phyloP scores from a whole-genome alignment of 1,140 invertebrate genomes.

The Sesamia nonagrioides region DNA sequence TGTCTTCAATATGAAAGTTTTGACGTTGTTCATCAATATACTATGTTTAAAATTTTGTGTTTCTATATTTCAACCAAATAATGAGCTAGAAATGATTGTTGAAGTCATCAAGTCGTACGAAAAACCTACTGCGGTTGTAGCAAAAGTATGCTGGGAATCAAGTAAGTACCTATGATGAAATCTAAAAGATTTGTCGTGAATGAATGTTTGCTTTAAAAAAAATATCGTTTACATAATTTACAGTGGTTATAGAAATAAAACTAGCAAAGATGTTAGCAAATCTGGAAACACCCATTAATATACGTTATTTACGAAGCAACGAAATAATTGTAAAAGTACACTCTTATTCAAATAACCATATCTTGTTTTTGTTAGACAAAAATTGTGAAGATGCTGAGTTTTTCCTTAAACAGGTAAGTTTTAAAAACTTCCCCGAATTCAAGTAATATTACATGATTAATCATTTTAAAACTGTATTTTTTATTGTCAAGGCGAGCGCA shows the following conservation, averaged over 20 bases:
- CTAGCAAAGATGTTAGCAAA: constrained; percentile 26
- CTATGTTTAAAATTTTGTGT: constrained; percentile 18
- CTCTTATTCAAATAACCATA: constrained; percentile 13
- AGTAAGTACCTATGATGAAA: constrained; percentile 56
- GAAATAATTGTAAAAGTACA: not conserved
- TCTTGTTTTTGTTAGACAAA: constrained; percentile 33
- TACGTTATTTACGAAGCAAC: constrained; percentile 5
- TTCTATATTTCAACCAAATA: constrained; percentile 37
- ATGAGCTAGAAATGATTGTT: constrained; percentile 62
- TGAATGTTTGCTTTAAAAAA: no score
- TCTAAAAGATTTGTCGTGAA: not conserved
- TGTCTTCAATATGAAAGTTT: constrained; percentile 4
- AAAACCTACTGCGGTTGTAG: constrained; percentile 61
- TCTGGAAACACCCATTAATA: constrained; percentile 12
- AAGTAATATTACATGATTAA: not conserved
- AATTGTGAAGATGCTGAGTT: constrained; percentile 23
- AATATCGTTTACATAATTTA: not conserved
- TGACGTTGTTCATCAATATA: constrained; percentile 28
- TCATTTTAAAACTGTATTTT: not conserved
- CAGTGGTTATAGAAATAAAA: constrained; percentile 13
- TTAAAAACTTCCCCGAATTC: not conserved
- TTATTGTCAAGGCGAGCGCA: constrained; percentile 55
- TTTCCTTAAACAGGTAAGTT: constrained; percentile 39
- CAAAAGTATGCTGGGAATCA: constrained; percentile 63
- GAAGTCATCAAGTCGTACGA: constrained; percentile 65